Base-by-base conservation (phyloP, 2,113 vertebrate species). In the Sander vitreus region DNA sequence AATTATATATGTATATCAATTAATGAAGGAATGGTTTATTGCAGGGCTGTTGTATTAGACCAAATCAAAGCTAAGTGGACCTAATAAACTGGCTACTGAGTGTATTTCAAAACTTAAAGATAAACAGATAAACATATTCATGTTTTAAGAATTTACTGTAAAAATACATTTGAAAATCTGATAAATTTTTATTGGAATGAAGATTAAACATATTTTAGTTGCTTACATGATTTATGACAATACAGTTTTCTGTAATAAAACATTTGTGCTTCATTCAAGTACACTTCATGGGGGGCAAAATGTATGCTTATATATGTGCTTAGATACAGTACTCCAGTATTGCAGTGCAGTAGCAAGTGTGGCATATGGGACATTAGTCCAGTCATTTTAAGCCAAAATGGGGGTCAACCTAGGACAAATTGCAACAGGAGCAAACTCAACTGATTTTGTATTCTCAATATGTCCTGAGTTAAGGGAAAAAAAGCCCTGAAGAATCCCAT, bases 241-340 rank as follows among this genome's bases (percentile, higher is more conserved):
- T 57, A 33, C 33, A 33, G 30, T 45, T 43, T 54, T 47, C 36
- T 54, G 60, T 14, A 33, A 16, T 55, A 16, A 21, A 12, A 78
- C 50, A 66, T 48, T 12, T 57, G 27, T 57, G 18, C 58, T 67
- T 71, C 48, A 62, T 51, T 54, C n/a, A 59, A 45, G 58, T 19
- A 25, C 30, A 65, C 71, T 62, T 9, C 39, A n/a, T n/a, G n/a
- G 54, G 33, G 53, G 27, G 16, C 51, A 58, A 51, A 80, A 80
- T 25, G 53, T 53, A 39, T 50, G 69, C 30, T 30, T 30, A 30
- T 30, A 30, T 33, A 6, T 33, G 33, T 33, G 33, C 33, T 33
- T 33, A 33, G 6, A 33, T 33, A 6, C 33, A 33, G 30, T 33
- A 33, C 6, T 33, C 33, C 33, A 33, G 33, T 33, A 33, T 33